A percentile compares a stretch with the other conserved stretches of the same genome.
These are phyloP conservation scores for Phymorhynchus buccinoides DNA, from an alignment of 1,140 invertebrate genomes.

Conservation along the genomic window DNA sequence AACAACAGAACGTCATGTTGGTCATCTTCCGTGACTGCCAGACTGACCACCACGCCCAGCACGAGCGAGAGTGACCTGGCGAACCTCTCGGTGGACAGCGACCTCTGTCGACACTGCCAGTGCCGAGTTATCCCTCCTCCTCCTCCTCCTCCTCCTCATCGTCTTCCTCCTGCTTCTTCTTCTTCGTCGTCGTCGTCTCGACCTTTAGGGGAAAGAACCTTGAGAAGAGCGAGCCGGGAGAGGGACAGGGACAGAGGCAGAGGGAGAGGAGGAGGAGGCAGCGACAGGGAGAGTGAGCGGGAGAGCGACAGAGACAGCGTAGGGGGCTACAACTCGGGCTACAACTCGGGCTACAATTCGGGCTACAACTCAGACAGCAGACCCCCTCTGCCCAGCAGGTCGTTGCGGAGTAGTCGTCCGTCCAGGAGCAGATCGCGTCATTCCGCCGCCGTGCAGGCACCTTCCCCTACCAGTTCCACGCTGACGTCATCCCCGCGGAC, in stretches of 20 bases:
- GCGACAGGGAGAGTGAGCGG: slow-evolving; percentile 30
- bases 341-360: not conserved
- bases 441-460: not conserved
- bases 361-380: not conserved
- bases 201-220: no score
- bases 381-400: not conserved
- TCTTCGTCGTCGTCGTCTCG: no score
- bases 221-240: not conserved
- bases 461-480: not conserved
- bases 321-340: not conserved
- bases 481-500: not conserved
- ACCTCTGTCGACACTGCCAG: not conserved
- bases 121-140: not conserved
- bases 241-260: not conserved
- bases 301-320: slow-evolving; percentile 18
- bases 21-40: no score
- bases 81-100: slow-evolving; percentile 20
- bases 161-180: no score
- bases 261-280: slow-evolving; percentile 7
- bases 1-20: no score
- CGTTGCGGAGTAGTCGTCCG: not conserved
- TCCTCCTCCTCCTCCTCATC: not conserved
- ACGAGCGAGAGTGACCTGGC: slow-evolving; percentile 33
- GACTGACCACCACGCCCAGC: slow-evolving; percentile 15
- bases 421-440: not conserved